phyloP scores from a whole-genome alignment of 2,888 invertebrate species.

The Acanthoscelides obtectus region DNA sequence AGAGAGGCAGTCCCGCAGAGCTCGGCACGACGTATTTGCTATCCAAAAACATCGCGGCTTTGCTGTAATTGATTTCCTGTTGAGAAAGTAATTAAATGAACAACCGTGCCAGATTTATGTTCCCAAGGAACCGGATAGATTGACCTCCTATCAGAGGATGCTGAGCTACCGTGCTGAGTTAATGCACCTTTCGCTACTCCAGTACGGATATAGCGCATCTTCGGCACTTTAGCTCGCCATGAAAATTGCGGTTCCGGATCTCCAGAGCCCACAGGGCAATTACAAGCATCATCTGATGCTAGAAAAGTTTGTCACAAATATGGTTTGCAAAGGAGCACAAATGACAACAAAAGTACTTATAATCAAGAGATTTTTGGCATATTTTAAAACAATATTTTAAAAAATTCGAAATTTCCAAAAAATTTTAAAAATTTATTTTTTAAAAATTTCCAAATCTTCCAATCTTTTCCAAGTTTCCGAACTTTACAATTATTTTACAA shows the following conservation, averaged over 20 bases:
- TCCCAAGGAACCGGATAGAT: slow-evolving; percentile 6
- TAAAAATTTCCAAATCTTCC: too few species aligned
- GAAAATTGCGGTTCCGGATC: background rate
- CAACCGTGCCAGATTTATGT: slow-evolving; percentile 19
- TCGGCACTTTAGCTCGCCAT: background rate
- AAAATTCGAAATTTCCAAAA: too few species aligned
- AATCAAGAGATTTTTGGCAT: too few species aligned
- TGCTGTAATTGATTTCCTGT: slow-evolving; percentile 76
- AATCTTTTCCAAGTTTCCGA: too few species aligned
- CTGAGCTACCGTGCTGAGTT: background rate
- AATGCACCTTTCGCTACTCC: background rate
- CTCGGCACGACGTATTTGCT: slow-evolving; percentile 84
- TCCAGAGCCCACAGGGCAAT: background rate
- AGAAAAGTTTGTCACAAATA: background rate
- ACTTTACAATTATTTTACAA: too few species aligned
- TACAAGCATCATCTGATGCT: background rate
- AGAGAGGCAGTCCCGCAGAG: slow-evolving; percentile 78
- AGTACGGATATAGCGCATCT: background rate
- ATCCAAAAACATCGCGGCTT: slow-evolving; percentile 81
- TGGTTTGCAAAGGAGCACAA: too few species aligned
- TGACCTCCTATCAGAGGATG: background rate
- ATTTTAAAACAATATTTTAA: too few species aligned
- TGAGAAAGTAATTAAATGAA: slow-evolving; percentile 32
- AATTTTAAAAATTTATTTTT: too few species aligned
- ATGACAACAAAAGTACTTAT: too few species aligned